Evolutionary conservation across 2,113 vertebrate species (phyloP), one percentile per base, ranked within the genome.

Genomic region (Psittacula cyanocephala): DNA sequence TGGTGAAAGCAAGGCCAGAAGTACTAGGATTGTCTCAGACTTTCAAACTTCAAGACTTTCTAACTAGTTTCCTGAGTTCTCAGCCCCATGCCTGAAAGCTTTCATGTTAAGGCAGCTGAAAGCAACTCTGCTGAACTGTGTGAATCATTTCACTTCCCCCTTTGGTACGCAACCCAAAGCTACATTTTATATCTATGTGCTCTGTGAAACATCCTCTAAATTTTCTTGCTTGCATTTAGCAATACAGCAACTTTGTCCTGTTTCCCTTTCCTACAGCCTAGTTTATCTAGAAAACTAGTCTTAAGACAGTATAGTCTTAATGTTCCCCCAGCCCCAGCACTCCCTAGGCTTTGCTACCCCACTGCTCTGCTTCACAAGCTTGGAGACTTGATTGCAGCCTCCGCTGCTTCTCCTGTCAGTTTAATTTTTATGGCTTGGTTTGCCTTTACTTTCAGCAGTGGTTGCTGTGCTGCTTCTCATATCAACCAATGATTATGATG

Each of bases 261-360:
- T 77, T 93, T 87, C 28, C 33, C 63, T 84, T n/a, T 60, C 43
- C 76, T 52, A 37, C 29, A 81, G 27, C 10, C 70, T 69, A 76
- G 8, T 15, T 71, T 71, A 75, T 19, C 50, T 62, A 31, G 25
- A 59, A 59, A 59, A 35, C 57, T 59, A 16, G 57, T 59, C 22
- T 59, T 59, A 59, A 59, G 33, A 24, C 14, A 23, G 22, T 59
- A 24, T 16, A 59, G 57, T 59, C 39, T 62, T 24, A 25, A 18
- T 0, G 1, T 17, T 19, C 7, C 27, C 9, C 4, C 1, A 0
- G 29, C 12, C 43, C 23, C 53, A 60, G 31, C 9, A 47, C 5
- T 63, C 31, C 52, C n/a, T 33, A n/a, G 0, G 3, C 3, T 37
- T 59, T 62, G 24, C 28, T 23, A 63, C 12, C 14, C 18, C 47